Evolutionary conservation across 2,888 invertebrate genomes (phyloP).

Genomic region (Gisinianus flammeolus): DNA sequence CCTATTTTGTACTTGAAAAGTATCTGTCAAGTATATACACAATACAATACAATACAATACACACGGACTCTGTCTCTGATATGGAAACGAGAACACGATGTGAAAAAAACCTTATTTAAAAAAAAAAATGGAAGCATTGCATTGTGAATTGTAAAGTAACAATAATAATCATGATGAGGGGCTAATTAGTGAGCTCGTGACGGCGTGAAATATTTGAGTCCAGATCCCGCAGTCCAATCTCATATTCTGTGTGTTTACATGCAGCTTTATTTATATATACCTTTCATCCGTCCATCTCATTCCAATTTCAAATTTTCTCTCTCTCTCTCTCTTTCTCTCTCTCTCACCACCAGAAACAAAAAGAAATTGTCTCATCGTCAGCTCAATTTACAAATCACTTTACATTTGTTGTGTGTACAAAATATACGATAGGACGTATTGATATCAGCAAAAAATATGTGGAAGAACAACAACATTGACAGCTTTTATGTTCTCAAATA

Average conservation of each 20-base stretch:
- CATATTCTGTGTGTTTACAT: not conserved
- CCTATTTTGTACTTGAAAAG: too few relatives aligned
- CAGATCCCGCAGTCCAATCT: not conserved
- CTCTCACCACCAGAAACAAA: too few relatives aligned
- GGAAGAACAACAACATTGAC: too few relatives aligned
- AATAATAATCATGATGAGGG: conserved; percentile 36
- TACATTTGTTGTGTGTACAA: too few relatives aligned
- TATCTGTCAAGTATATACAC: not conserved
- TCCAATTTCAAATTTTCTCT: conserved; percentile 18
- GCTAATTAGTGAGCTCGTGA: conserved; percentile 58
- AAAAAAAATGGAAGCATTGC: not conserved
- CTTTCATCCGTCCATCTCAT: conserved; percentile 3
- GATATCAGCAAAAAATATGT: too few relatives aligned
- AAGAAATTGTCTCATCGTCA: too few relatives aligned
- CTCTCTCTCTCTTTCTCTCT: too few relatives aligned
- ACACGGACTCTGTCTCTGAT: not conserved
- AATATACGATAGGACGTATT: too few relatives aligned
- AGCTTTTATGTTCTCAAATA: too few relatives aligned
- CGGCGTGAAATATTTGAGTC: conserved; percentile 53
- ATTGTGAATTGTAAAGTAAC: not conserved
- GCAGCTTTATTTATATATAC: conserved; percentile 22
- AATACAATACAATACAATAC: not conserved
- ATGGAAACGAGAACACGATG: not conserved
- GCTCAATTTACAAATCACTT: too few relatives aligned
- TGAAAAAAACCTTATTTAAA: not conserved